phyloP scores from a whole-genome alignment of 1,140 invertebrate genomes.

The Drosophila tristis region DNA sequence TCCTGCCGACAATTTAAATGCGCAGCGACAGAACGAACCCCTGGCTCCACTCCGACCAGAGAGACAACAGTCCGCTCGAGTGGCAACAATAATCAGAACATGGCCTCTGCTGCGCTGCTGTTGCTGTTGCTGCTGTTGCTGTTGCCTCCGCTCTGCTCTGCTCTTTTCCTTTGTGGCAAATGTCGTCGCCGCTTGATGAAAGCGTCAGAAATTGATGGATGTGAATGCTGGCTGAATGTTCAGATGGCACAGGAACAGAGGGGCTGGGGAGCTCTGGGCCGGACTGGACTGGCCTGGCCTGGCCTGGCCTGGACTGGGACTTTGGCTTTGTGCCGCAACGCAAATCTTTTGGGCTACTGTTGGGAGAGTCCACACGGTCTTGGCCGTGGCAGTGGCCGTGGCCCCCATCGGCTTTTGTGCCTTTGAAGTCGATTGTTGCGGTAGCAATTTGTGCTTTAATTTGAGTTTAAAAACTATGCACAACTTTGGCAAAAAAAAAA shows the following conservation, averaged over 20 bases:
- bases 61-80: conserved; percentile 44
- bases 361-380: conserved; percentile 2
- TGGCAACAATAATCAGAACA: conserved; percentile 81
- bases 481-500: conserved; percentile 22
- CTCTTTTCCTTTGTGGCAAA: conserved; percentile 70
- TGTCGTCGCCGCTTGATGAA: conserved; percentile 78
- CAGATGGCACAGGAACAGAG: conserved; percentile 12
- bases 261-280: conserved; percentile 14
- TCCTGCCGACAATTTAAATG: conserved; percentile 83
- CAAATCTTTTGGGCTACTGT: conserved; percentile 77
- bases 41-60: conserved; percentile 6
- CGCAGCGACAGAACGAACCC: conserved; percentile 40
- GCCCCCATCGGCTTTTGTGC: conserved; percentile 45
- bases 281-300: conserved; percentile 24
- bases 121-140: conserved; percentile 1
- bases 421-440: conserved; percentile 73
- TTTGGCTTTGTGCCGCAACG: conserved; percentile 73
- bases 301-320: conserved; percentile 38
- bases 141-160: conserved; percentile 5
- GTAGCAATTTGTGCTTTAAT: conserved; percentile 83
- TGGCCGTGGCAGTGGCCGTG: too few species aligned
- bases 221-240: conserved; percentile 66
- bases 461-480: conserved; percentile 82
- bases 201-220: conserved; percentile 84
- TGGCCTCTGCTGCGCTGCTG: conserved; percentile 32